Conservation (phyloP, 2,888 invertebrate species). For the Cinara cedri region DNA sequence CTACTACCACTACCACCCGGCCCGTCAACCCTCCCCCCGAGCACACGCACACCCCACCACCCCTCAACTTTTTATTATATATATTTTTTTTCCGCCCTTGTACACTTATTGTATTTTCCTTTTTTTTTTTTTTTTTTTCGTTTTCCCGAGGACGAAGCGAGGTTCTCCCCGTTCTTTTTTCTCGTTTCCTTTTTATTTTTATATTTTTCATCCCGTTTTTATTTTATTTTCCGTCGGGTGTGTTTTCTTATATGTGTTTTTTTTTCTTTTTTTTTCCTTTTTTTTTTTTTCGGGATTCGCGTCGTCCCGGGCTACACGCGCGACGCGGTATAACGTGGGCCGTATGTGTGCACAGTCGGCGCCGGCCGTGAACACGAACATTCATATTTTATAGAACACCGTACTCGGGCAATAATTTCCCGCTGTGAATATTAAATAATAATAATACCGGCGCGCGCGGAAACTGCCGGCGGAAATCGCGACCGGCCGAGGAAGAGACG, state of each 20-base stretch:
- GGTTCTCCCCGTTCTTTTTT: constrained; percentile 32
- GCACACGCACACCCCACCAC: constrained; percentile 5
- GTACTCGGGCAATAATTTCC: no score
- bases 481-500: no score
- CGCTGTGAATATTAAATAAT: no score
- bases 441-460: no score
- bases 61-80: constrained; percentile 53
- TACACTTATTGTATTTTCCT: constrained; percentile 57
- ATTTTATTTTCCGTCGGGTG: constrained; percentile 9
- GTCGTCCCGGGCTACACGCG: no score
- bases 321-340: no score
- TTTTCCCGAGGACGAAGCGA: constrained; percentile 49
- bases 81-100: constrained; percentile 52
- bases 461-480: no score
- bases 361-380: no score
- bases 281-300: constrained; percentile 17
- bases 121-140: constrained; percentile 57
- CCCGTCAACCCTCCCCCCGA: constrained; percentile 16
- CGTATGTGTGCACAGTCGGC: no score
- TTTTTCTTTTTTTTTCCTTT: not conserved
- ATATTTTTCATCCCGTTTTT: constrained; percentile 31
- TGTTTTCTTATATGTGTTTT: not conserved
- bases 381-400: no score
- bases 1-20: constrained; percentile 16
- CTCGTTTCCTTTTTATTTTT: constrained; percentile 44